A percentile compares a stretch with the other conserved stretches of the same genome.
Evolutionary conservation across 2,113 vertebrate species (phyloP).

Genomic region (Ahaetulla prasina): DNA sequence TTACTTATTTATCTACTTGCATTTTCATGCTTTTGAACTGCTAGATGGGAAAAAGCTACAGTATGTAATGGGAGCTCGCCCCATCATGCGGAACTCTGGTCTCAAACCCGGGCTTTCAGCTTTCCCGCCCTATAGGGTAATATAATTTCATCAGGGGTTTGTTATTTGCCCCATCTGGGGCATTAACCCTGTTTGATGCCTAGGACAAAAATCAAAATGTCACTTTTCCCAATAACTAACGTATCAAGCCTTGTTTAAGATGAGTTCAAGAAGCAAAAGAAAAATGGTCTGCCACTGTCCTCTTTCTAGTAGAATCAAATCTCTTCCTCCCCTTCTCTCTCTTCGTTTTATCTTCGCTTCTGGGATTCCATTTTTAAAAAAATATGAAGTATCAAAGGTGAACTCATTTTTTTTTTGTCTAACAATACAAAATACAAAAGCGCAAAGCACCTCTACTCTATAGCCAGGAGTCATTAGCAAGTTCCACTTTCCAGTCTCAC

Average conservation of each 20-base stretch:
- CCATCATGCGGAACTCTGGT: neutral
- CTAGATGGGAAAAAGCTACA: neutral
- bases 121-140: neutral
- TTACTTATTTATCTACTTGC: neutral
- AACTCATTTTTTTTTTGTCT: neutral
- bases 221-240: neutral
- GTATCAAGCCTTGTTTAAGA: neutral
- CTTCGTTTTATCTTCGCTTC: slow-evolving; percentile 44
- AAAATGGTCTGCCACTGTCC: slow-evolving; percentile 1
- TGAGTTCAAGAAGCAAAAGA: neutral
- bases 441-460: accelerated
- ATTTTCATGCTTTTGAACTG: neutral
- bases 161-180: neutral
- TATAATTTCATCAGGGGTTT: neutral
- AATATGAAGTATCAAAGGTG: slow-evolving; percentile 52
- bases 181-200: neutral
- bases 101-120: neutral
- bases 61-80: neutral
- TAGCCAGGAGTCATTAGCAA: slow-evolving; percentile 51
- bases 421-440: slow-evolving; percentile 48
- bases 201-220: neutral
- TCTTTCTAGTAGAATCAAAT: slow-evolving; percentile 36
- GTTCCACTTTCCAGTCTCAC: slow-evolving; percentile 43
- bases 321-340: neutral
- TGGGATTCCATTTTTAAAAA: slow-evolving; percentile 34